Conservation (phyloP, 2,113 vertebrate species). For the Psephotus haematonotus region DNA sequence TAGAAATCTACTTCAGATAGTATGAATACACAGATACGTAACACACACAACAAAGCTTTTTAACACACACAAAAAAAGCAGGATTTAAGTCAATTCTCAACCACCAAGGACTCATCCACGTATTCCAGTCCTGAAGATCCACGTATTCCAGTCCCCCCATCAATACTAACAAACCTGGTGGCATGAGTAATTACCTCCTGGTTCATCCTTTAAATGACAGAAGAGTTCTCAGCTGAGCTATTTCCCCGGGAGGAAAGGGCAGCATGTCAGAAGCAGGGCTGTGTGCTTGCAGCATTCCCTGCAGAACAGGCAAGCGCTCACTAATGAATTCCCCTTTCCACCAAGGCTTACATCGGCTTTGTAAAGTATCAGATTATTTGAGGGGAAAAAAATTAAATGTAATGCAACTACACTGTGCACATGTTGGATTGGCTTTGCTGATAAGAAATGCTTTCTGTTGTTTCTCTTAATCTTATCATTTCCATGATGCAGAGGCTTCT, state of each 20-base stretch:
- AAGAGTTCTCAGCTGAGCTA: slow-evolving; percentile 9
- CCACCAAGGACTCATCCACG: not conserved
- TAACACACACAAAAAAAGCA: not conserved
- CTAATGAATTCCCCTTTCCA: not conserved
- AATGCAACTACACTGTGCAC: not conserved
- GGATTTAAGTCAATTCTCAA: slow-evolving; percentile 6
- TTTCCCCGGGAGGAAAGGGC: not conserved
- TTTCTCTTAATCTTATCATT: not conserved
- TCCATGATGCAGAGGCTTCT: not conserved
- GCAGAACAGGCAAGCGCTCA: not conserved
- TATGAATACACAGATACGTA: not conserved
- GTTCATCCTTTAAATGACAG: slow-evolving; percentile 48
- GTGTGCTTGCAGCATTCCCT: not conserved
- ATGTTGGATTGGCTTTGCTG: not conserved
- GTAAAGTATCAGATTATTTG: not conserved
- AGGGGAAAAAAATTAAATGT: not conserved
- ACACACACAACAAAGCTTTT: not conserved
- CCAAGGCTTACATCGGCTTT: not conserved
- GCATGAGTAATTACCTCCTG: slow-evolving; percentile 47
- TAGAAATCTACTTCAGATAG: not conserved
- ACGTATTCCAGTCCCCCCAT: not conserved
- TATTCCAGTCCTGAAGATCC: not conserved
- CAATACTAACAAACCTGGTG: slow-evolving; percentile 2
- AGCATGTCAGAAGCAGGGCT: not conserved
- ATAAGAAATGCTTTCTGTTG: not conserved